Evolutionary conservation across 2,888 invertebrate species (phyloP).

Genomic region (Lasioglossum vierecki): DNA sequence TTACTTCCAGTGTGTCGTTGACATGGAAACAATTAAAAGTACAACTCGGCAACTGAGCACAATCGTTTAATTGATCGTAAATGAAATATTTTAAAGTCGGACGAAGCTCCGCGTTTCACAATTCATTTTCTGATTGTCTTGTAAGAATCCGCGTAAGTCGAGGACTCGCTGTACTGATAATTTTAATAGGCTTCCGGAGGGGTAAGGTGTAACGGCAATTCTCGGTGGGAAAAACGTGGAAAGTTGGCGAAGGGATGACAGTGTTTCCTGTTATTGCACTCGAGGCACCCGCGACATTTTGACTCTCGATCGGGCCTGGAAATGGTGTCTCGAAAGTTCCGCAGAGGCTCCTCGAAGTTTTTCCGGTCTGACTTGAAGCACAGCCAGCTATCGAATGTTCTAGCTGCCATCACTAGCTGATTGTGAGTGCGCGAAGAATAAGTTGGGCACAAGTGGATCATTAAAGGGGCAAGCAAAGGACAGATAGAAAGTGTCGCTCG

Average conservation of each 20-base stretch:
- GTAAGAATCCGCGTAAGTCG: no score
- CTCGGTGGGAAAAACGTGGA: background rate
- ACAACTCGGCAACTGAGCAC: background rate
- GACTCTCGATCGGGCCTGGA: background rate
- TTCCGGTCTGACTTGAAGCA: conserved; percentile 2
- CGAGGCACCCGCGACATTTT: conserved; percentile 10
- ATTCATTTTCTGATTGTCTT: no score
- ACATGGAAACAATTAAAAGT: background rate
- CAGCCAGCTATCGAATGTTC: conserved; percentile 22
- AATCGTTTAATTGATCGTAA: background rate
- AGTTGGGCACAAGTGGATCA: conserved; percentile 46
- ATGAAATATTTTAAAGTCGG: no score
- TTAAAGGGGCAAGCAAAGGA: conserved; percentile 50
- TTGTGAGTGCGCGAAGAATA: conserved; percentile 38
- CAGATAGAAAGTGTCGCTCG: conserved; percentile 44
- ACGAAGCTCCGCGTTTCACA: no score
- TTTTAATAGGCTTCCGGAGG: background rate
- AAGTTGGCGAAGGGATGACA: background rate
- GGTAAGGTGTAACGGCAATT: background rate
- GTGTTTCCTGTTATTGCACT: conserved; percentile 1
- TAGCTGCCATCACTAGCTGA: conserved; percentile 22
- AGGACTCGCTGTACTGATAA: background rate
- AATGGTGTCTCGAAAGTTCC: conserved; percentile 19
- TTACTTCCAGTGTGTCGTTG: no score
- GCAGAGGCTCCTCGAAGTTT: conserved; percentile 25